Percentiles rank a stretch among this genome's conserved stretches.
These are phyloP conservation scores for Pelochelys cantorii DNA, from an alignment of 2,797 vertebrate genomes.

Conservation along the genomic window DNA sequence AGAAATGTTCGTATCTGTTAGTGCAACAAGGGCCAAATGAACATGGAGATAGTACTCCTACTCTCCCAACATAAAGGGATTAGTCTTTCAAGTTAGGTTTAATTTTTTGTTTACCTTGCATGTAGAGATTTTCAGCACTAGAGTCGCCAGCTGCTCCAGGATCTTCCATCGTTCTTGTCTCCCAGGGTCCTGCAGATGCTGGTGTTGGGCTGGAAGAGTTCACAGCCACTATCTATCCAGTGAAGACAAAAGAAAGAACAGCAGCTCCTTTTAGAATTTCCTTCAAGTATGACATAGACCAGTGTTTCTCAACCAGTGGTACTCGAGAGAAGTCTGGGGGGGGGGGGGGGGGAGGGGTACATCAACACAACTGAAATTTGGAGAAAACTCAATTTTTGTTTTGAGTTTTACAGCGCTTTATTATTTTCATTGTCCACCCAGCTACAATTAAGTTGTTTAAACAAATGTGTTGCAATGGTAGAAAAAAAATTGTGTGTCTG, in stretches of 20 bases:
- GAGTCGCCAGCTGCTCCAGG: constrained; percentile 84
- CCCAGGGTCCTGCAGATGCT: constrained; percentile 86
- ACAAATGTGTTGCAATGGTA: too few relatives aligned
- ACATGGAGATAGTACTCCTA: not conserved
- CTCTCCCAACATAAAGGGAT: not conserved
- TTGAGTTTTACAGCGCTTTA: too few relatives aligned
- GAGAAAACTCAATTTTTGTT: too few relatives aligned
- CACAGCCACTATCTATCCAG: constrained; percentile 83
- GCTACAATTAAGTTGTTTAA: too few relatives aligned
- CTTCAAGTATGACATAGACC: not conserved
- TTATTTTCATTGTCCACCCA: too few relatives aligned
- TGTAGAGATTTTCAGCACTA: constrained; percentile 93
- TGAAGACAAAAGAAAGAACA: constrained; percentile 2
- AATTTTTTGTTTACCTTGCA: constrained; percentile 85
- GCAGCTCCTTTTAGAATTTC: not conserved
- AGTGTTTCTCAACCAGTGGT: too few relatives aligned
- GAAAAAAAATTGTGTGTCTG: too few relatives aligned
- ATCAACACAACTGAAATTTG: too few relatives aligned
- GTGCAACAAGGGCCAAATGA: accelerated
- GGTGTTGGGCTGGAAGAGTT: constrained; percentile 88
- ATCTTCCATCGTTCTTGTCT: constrained; percentile 88
- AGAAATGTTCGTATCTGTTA: not conserved
- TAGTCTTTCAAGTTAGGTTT: accelerated
- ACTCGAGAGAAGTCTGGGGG: too few relatives aligned
- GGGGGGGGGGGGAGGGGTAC: too few relatives aligned